Evolutionary conservation across 2,888 invertebrate genomes (phyloP).

Genomic region (Thalpophila matura): DNA sequence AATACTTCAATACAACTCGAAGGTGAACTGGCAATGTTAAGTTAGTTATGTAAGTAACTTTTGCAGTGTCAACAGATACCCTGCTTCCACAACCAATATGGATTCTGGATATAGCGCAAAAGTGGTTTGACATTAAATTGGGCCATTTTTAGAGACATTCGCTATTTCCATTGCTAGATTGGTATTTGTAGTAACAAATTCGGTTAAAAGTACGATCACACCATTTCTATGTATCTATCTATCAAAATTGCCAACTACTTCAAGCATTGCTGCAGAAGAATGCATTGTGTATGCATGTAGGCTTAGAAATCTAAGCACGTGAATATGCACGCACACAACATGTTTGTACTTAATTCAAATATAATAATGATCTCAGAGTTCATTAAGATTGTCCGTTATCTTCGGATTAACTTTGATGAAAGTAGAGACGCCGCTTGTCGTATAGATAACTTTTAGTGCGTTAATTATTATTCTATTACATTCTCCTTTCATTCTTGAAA

Average conservation of each 20-base stretch:
- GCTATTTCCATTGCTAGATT: not conserved
- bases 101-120: no score
- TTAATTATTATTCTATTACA: conserved; percentile 39
- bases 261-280: no score
- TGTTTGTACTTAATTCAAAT: conserved; percentile 24
- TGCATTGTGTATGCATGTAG: no score
- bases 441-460: conserved; percentile 11
- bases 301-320: no score
- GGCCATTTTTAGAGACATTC: not conserved
- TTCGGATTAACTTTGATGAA: conserved; percentile 36
- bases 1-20: conserved; percentile 36
- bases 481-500: conserved; percentile 24
- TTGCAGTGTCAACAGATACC: conserved; percentile 14
- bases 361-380: conserved; percentile 48
- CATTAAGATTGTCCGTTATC: conserved; percentile 48
- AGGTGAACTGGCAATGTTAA: conserved; percentile 22
- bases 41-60: conserved; percentile 12
- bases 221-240: not conserved
- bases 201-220: not conserved
- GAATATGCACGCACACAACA: not conserved
- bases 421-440: conserved; percentile 7
- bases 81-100: conserved; percentile 4
- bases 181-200: not conserved
- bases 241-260: not conserved
- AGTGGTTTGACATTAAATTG: no score